A percentile compares a stretch with the other conserved stretches of the same genome.
phyloP scores from a whole-genome alignment of 2,888 invertebrate species.

The Cephus runcator region DNA sequence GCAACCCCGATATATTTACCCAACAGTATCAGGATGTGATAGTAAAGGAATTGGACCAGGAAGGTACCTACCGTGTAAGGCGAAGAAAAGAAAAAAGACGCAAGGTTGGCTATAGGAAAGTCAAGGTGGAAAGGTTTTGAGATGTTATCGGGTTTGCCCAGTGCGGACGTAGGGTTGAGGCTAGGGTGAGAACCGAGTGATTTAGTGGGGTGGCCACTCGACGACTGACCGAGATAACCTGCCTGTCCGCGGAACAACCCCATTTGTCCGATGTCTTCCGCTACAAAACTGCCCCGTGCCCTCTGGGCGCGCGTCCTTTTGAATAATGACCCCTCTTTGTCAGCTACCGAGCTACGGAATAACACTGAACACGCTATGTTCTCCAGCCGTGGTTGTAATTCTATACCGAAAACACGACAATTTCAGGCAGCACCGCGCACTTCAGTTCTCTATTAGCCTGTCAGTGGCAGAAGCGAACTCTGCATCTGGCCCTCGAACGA shows the following conservation, averaged over 20 bases:
- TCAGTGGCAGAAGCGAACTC: not conserved
- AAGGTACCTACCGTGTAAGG: not conserved
- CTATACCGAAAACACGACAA: not conserved
- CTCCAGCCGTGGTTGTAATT: not conserved
- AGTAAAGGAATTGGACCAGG: not conserved
- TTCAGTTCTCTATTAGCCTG: not conserved
- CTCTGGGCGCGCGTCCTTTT: constrained; percentile 44
- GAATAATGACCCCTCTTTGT: constrained; percentile 55
- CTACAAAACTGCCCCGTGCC: constrained; percentile 56
- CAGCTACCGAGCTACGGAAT: constrained; percentile 28
- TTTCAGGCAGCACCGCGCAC: not conserved
- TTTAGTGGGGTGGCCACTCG: constrained; percentile 62
- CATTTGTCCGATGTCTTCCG: constrained; percentile 63
- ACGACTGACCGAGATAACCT: constrained; percentile 64
- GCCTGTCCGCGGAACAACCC: constrained; percentile 63
- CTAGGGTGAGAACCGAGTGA: constrained; percentile 56
- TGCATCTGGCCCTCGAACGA: not conserved
- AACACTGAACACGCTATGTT: constrained; percentile 12
- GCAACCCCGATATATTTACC: not conserved
- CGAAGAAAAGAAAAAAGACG: not conserved
- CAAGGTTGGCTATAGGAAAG: not conserved
- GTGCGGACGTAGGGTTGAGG: constrained; percentile 39
- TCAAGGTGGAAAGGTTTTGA: constrained; percentile 38
- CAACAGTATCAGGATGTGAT: not conserved
- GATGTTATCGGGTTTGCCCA: constrained; percentile 52